phyloP scores from a whole-genome alignment of 2,113 vertebrate species.

The Xyrauchen texanus region DNA sequence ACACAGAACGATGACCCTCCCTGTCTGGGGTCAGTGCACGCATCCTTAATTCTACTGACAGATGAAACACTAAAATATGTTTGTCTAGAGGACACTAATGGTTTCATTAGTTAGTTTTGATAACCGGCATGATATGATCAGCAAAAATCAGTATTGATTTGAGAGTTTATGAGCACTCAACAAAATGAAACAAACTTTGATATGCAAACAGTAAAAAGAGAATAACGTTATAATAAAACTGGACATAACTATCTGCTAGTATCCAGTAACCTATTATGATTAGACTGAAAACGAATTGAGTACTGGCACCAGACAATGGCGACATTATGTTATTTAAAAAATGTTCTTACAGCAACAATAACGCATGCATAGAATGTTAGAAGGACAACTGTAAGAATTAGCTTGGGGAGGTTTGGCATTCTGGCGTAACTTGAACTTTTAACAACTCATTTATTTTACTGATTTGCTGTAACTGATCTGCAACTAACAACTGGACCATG shows the following conservation, averaged over 20 bases:
- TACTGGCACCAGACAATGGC: background rate
- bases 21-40: too few species aligned
- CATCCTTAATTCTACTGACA: background rate
- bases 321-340: slow-evolving; percentile 19
- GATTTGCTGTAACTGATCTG: slow-evolving; percentile 64
- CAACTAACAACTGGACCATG: slow-evolving; percentile 63
- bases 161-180: slow-evolving; percentile 6
- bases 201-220: background rate
- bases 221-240: background rate
- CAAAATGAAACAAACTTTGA: background rate
- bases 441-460: slow-evolving; percentile 72
- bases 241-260: background rate
- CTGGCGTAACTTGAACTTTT: slow-evolving; percentile 57
- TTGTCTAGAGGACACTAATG: background rate
- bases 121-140: background rate
- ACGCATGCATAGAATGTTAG: slow-evolving; percentile 36
- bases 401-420: slow-evolving; percentile 56
- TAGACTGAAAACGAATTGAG: background rate
- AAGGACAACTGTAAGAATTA: slow-evolving; percentile 42
- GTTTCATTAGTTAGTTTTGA: background rate
- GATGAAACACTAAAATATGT: background rate
- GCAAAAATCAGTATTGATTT: slow-evolving; percentile 4
- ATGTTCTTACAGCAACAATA: slow-evolving; percentile 9
- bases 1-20: too few species aligned
- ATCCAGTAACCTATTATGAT: background rate